Base-by-base conservation (phyloP, 2,888 invertebrate species). In the Carcina quercana region DNA sequence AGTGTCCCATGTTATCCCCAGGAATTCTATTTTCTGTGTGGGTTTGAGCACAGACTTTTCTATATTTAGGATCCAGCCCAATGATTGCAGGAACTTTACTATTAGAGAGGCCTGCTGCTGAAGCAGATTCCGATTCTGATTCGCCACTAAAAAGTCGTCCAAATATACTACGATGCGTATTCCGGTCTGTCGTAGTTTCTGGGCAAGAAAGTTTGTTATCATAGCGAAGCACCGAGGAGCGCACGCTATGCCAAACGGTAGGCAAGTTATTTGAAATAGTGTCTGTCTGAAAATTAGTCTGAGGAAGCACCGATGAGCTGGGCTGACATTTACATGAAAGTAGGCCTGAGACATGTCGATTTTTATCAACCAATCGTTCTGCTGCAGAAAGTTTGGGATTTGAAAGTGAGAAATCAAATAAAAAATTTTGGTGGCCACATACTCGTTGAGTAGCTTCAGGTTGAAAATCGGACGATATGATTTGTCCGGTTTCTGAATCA, bases 151-250 rank as follows among this genome's bases (percentile, higher is more conserved):
- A n/a, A 44, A 49, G 15, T 54, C 50, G 50, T 55, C n/a, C 48
- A 2, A 53, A 22, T 52, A 58, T 0, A 55, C 51, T 10, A 56
- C 20, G 1, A 47, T 37, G 20, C 53, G 30, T 7, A 56, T 36
- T 3, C 43, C 43, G 17, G 21, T 14, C 5, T 24, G 20, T 27
- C 50, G 27, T 5, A 53, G 37, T 2, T 31, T 24, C 28, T 42
- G 35, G 15, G 49, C 52, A 4, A 50, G 13, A 48, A 51, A 53
- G 33, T 53, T 57, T 20, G 36, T 36, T 2, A 53, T 14, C 5
- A 38, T 28, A 3, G 50, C 37, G 32, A 53, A 54, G 6, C 35
- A 38, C 20, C 34, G 25, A 1, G 50, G 50, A 2, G 50, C 47
- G 3, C 35, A 42, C 1, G 46, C n/a, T n/a, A n/a, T n/a, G n/a